phyloP scores from a whole-genome alignment of 1,140 invertebrate genomes.

The Lucilia sericata region DNA sequence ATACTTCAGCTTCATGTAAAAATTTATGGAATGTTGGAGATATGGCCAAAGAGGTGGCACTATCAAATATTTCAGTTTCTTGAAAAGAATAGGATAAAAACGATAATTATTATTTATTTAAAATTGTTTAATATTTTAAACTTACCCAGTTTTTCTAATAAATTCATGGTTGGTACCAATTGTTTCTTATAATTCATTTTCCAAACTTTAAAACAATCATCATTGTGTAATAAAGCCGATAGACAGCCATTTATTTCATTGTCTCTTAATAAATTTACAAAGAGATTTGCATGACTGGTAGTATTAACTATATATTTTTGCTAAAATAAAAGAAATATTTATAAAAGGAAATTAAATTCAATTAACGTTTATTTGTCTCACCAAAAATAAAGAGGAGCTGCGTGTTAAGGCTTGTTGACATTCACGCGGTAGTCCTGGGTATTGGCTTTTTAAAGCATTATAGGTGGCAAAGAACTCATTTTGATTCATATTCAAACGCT shows the following conservation, averaged over 20 bases:
- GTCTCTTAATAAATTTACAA: slow-evolving; percentile 58
- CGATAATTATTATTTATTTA: not conserved
- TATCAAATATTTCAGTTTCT: slow-evolving; percentile 53
- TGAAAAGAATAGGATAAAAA: slow-evolving; percentile 28
- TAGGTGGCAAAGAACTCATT: slow-evolving; percentile 67
- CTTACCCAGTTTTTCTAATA: slow-evolving; percentile 58
- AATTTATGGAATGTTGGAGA: slow-evolving; percentile 55
- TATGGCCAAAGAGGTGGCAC: slow-evolving; percentile 50
- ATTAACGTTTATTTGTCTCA: slow-evolving; percentile 45
- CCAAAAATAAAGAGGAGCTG: slow-evolving; percentile 58
- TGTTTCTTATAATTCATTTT: slow-evolving; percentile 71
- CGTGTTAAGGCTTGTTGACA: slow-evolving; percentile 68
- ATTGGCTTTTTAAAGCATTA: slow-evolving; percentile 64
- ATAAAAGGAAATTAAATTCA: not conserved
- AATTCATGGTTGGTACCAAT: slow-evolving; percentile 60
- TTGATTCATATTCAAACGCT: slow-evolving; percentile 56
- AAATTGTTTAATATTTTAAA: not conserved
- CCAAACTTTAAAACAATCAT: slow-evolving; percentile 71
- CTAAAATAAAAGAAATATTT: slow-evolving; percentile 48
- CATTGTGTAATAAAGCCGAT: slow-evolving; percentile 68
- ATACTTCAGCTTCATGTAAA: slow-evolving; percentile 49
- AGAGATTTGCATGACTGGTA: slow-evolving; percentile 59
- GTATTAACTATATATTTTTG: slow-evolving; percentile 57
- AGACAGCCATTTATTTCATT: slow-evolving; percentile 62
- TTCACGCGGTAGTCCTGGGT: slow-evolving; percentile 60